Evolutionary conservation across 2,888 invertebrate genomes (phyloP), one percentile per base, ranked within the genome.

Genomic region (Iselma pallidipennis): DNA sequence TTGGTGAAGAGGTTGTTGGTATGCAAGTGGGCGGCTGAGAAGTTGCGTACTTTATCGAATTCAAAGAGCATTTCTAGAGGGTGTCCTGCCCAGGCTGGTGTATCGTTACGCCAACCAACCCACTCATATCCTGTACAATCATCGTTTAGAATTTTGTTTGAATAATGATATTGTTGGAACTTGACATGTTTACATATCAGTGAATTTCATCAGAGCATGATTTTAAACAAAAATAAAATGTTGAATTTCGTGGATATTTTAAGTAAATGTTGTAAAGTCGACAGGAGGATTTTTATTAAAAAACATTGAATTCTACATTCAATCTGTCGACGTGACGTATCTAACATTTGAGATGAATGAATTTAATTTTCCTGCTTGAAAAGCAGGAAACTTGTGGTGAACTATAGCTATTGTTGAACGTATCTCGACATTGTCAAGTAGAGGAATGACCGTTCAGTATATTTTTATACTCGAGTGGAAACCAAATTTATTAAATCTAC

Each of bases 101-200:
- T 87, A 76, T 89, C 88, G 74, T 89, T 90, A 73, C 87, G 84
- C 93, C 93, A 94, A 55, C 93, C 93, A 53, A 94, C 87, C 93
- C 93, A 94, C 80, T 91, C 91, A 78, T 91, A 91, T 62, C 91
- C 91, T 88, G 76, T 19, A 81, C 78, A 66, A 49, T 54, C 12
- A 50, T 16, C 29, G 42, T 54, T 19, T 25, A 5, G 2, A 51
- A 56, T 59, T 4, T 25, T 25, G 6, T 25, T 25, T 16, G 9
- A 14, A 48, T 51, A 28, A 51, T 51, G 51, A 51, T 28, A 29
- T n/a, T n/a, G 51, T 50, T 23, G 6, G 23, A 50, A 6, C 9
- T 50, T 50, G 23, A 14, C 51, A 14, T 19, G 14, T 51, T 51
- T 51, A 29, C 51, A 51, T 51, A 51, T 51, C 51, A 26, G 16